A percentile compares a stretch with the other conserved stretches of the same genome.
These are phyloP conservation scores for Petaurus breviceps DNA, from an alignment of 2,113 vertebrate genomes.

Conservation along the genomic window DNA sequence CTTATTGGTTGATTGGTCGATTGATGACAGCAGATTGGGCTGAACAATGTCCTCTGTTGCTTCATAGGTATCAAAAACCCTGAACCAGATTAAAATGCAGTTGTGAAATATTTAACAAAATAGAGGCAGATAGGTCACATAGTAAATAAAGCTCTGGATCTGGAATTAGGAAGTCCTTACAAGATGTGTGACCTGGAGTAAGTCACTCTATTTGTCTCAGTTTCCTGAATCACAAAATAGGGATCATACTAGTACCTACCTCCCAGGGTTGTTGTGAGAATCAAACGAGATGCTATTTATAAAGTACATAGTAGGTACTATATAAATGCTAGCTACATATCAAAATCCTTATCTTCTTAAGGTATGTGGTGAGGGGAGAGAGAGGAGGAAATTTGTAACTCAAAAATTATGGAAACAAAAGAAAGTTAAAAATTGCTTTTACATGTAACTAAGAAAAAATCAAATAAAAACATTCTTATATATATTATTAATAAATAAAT, in stretches of 20 bases:
- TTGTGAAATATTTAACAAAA: not conserved
- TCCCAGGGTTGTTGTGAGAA: not conserved
- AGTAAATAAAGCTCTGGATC: not conserved
- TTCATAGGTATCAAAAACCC: not conserved
- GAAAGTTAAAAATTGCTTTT: not conserved
- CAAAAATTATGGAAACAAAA: not conserved
- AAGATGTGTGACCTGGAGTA: not conserved
- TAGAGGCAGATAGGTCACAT: not conserved
- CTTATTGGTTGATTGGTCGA: not conserved
- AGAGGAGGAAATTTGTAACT: not conserved
- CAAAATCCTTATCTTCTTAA: not conserved
- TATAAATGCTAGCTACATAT: not conserved
- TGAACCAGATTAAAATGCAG: not conserved
- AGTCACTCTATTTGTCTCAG: not conserved
- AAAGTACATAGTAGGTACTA: not conserved
- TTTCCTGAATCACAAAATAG: not conserved
- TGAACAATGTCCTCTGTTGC: not conserved
- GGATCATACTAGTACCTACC: not conserved
- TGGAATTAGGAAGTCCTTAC: not conserved
- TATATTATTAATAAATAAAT: too few relatives aligned
- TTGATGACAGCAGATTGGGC: not conserved
- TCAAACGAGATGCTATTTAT: not conserved
- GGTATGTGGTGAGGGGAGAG: too few relatives aligned
- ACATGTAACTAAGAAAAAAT: not conserved
- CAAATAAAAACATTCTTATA: not conserved